These are phyloP conservation scores for Echinops telfairi DNA, from an alignment of 2,113 vertebrate species.

Conservation along the genomic window DNA sequence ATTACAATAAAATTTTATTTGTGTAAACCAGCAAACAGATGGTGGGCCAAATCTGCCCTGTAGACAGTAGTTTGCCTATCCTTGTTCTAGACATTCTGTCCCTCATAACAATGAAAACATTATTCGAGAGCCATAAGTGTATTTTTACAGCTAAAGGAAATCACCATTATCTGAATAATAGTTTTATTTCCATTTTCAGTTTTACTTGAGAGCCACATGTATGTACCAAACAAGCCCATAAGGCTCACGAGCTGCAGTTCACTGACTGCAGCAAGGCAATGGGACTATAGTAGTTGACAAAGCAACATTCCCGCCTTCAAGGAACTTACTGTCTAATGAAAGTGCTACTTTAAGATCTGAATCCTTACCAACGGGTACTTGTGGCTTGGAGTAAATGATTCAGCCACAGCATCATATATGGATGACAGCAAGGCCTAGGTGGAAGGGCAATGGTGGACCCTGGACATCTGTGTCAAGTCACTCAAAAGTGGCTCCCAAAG, in stretches of 20 bases:
- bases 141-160: no score
- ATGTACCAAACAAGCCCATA: no score
- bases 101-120: no score
- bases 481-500: background rate
- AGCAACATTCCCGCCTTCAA: background rate
- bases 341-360: slow-evolving; percentile 20
- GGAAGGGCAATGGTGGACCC: background rate
- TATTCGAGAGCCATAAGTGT: no score
- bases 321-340: background rate
- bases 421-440: background rate
- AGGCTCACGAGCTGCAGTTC: no score
- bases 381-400: slow-evolving; percentile 25
- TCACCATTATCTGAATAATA: no score
- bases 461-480: slow-evolving; percentile 19
- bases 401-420: background rate
- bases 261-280: background rate
- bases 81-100: background rate
- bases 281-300: background rate
- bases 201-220: no score
- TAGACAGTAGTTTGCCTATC: background rate
- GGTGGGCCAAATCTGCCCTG: background rate
- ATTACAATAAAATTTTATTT: slow-evolving; percentile 7
- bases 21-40: background rate
- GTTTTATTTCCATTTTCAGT: no score
- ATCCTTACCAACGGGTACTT: background rate